Percentiles rank a stretch among this genome's conserved stretches.
Conservation (phyloP, 2,113 vertebrate genomes). For the Pithys albifrons region DNA sequence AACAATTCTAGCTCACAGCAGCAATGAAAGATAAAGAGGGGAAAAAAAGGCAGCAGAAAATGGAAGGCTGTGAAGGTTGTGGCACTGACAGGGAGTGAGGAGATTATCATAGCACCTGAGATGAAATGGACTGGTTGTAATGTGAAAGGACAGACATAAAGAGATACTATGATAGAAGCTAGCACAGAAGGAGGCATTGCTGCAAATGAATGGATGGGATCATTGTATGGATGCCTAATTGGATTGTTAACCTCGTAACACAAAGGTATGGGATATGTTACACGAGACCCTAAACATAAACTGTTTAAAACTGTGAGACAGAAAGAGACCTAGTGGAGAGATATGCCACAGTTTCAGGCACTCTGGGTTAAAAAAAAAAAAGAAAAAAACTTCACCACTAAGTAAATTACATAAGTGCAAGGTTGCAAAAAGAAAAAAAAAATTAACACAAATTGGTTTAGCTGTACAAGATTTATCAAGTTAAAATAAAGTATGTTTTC, state of each 20-base stretch:
- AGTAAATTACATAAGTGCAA: conserved; percentile 53
- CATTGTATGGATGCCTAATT: not conserved
- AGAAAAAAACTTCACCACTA: not conserved
- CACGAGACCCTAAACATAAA: not conserved
- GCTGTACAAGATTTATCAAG: conserved; percentile 54
- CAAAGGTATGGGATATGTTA: not conserved
- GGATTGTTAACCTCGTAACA: not conserved
- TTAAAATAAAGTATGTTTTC: conserved; percentile 63
- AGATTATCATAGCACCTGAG: not conserved
- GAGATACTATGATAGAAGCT: not conserved
- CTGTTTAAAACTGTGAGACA: not conserved
- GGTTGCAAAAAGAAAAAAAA: conserved; percentile 23
- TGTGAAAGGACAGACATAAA: not conserved
- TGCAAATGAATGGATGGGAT: not conserved
- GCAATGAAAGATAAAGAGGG: not conserved
- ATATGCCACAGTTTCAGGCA: not conserved
- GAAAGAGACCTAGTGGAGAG: not conserved
- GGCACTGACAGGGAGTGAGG: not conserved
- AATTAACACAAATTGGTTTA: conserved; percentile 61
- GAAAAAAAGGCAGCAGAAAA: not conserved
- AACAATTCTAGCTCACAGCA: not conserved
- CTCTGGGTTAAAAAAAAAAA: not conserved
- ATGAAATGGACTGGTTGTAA: not conserved
- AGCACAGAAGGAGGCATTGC: not conserved
- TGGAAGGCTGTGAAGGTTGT: not conserved